A percentile compares a stretch with the other conserved stretches of the same genome.
Evolutionary conservation across 2,888 invertebrate species (phyloP).

Genomic region (Drosophila cognata): DNA sequence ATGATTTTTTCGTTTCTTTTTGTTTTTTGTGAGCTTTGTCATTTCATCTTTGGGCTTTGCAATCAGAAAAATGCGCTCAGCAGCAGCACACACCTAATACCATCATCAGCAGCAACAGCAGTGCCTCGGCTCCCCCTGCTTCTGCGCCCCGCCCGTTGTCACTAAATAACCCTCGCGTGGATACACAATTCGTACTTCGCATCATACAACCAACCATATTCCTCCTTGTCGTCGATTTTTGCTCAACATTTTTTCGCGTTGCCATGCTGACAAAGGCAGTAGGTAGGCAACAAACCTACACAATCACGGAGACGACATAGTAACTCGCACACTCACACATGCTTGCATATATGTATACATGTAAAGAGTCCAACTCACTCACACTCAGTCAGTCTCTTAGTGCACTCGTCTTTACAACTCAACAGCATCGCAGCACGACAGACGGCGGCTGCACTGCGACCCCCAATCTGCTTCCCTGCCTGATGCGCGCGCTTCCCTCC

Average conservation of each 20-base stretch:
- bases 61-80: constrained; percentile 55
- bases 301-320: constrained; percentile 13
- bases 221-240: constrained; percentile 54
- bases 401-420: constrained; percentile 69
- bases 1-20: not conserved
- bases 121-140: constrained; percentile 4
- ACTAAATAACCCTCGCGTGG: constrained; percentile 17
- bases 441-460: constrained; percentile 57
- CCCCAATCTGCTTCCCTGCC: constrained; percentile 56
- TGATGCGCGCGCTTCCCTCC: constrained; percentile 30
- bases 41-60: constrained; percentile 66
- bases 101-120: constrained; percentile 13
- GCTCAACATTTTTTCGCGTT: constrained; percentile 52
- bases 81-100: constrained; percentile 41
- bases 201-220: constrained; percentile 36
- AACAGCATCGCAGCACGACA: constrained; percentile 47
- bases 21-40: constrained; percentile 54
- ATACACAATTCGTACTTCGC: constrained; percentile 30
- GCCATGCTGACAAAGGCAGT: constrained; percentile 39
- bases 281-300: constrained; percentile 23
- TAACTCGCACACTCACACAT: constrained; percentile 12
- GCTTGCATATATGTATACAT: constrained; percentile 4
- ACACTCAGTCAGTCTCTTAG: constrained; percentile 32
- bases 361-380: constrained; percentile 10
- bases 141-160: not conserved